Evolutionary conservation across 1,140 invertebrate species (phyloP), one percentile per base, ranked within the genome.

Genomic region (Bombus ignitus): DNA sequence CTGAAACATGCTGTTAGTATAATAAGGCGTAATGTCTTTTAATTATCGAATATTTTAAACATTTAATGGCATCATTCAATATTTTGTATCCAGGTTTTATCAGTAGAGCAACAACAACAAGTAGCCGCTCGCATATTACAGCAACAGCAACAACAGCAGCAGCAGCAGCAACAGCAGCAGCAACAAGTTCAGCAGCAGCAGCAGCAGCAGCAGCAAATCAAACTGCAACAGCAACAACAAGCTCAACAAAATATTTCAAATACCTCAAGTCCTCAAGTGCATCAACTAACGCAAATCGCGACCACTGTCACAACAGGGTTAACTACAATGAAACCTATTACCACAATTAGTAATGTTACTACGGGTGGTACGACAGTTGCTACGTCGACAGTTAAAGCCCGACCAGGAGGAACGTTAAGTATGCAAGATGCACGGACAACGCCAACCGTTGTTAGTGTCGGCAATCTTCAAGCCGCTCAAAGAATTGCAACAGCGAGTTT

Each of bases 1-100:
- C 92, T 96, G 87, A 96, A 97, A 86, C 93, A 96, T 79, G 92
- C 91, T 42, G 94, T 93, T n/a, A 93, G 87, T 88, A 91, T 65
- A 78, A 70, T 37, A 32, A 1, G 6, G n/a, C 6, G 2, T 22
- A 71, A 37, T 1, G 6, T 22, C 0, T 57, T 37, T 35, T 53
- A 73, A 37, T 75, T 71, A 44, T 72, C 0, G 6, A 68, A 32
- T 3, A 37, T 13, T 37, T n/a, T 32, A 9, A 72, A 65, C 62
- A 4, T 0, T 44, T n/a, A 32, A 62, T 68, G 32, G 59, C 15
- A 74, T 32, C 28, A 66, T 73, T 53, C 25, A 62, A 53, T 13
- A 10, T 42, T n/a, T 35, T 77, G 68, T 8, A 22, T n/a, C 18
- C 32, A 94, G 92, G 91, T 89, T 70, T 87, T 94, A 47, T 91